A percentile compares a stretch with the other conserved stretches of the same genome.
Conservation (phyloP, 2,888 invertebrate genomes). For the Cinara cedri region DNA sequence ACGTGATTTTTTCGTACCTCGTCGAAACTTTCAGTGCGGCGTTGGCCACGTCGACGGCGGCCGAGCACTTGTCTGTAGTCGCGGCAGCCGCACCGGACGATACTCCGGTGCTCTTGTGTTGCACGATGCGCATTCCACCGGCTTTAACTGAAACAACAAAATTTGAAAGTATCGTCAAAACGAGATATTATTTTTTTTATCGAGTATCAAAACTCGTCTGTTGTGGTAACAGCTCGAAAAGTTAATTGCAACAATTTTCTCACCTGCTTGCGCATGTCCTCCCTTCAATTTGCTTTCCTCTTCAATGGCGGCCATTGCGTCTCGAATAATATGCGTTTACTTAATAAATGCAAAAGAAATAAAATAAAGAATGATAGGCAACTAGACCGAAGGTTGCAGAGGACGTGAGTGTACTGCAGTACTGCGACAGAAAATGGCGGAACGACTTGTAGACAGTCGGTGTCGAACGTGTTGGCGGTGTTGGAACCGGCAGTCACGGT, state of each 20-base stretch:
- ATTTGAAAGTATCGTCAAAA: not conserved
- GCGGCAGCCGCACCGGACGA: not conserved
- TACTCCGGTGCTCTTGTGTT: conserved; percentile 70
- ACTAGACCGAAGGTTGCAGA: too few relatives aligned
- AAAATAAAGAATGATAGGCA: too few relatives aligned
- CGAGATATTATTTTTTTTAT: not conserved
- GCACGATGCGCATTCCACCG: conserved; percentile 90
- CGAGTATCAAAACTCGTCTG: not conserved
- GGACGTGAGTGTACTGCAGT: too few relatives aligned
- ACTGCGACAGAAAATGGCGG: too few relatives aligned
- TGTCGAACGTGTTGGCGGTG: too few relatives aligned
- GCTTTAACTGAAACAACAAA: conserved; percentile 74
- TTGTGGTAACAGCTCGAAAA: not conserved
- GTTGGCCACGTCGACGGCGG: conserved; percentile 65
- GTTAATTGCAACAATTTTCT: not conserved
- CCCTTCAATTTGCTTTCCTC: conserved; percentile 69
- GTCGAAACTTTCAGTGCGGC: conserved; percentile 76
- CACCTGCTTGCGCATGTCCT: conserved; percentile 90
- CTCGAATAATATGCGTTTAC: not conserved
- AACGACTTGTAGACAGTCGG: too few relatives aligned
- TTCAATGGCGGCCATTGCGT: conserved; percentile 1
- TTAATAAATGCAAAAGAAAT: too few relatives aligned
- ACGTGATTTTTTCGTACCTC: conserved; percentile 63
- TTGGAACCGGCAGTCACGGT: too few relatives aligned
- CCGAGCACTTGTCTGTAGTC: conserved; percentile 29